Evolutionary conservation across 2,113 vertebrate genomes (phyloP), one percentile per base, ranked within the genome.

Genomic region (Lophura nycthemera): DNA sequence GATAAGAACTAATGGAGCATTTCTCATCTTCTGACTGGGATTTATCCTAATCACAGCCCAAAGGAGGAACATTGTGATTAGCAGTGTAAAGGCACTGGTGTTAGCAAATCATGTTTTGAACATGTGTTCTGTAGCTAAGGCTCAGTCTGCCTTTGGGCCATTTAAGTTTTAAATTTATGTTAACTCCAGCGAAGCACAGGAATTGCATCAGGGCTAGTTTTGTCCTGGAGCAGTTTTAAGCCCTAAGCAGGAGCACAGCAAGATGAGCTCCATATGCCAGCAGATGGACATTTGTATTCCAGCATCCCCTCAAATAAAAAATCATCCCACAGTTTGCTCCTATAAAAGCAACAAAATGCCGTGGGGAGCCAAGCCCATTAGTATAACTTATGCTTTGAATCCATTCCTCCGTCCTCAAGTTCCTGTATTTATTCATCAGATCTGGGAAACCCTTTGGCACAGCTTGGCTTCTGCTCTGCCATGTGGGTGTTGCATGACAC

Each of bases 91-190:
- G 36, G 86, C 21, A 2, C 57, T 29, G 72, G 45, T 80, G 34
- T 67, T 29, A 92, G 83, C 78, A 91, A 92, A 65, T 56, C 2
- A 6, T 45, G 70, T 10, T 94, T 50, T 76, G 92, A 91, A 74
- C 92, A 94, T 81, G 94, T 90, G 93, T 47, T 92, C 79, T 83
- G 89, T 88, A 94, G 90, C 83, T 93, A 89, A 94, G 84, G 77
- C 81, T 95, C 67, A 94, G 81, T 43, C 84, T 95, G 88, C 95
- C 94, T 87, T 38, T 59, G 83, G 86, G 91, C 88, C 52, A 47
- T 84, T 32, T 12, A 45, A 92, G 63, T 84, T 94, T 88, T 42
- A 83, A 93, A 94, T 85, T 56, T 66, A 89, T 87, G 90, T 78
- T 47, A 60, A 47, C 80, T 95, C 45, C 86, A 80, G 67, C 0